These are phyloP conservation scores for Aplochiton taeniatus DNA, from an alignment of 2,797 vertebrate species.

Conservation along the genomic window DNA sequence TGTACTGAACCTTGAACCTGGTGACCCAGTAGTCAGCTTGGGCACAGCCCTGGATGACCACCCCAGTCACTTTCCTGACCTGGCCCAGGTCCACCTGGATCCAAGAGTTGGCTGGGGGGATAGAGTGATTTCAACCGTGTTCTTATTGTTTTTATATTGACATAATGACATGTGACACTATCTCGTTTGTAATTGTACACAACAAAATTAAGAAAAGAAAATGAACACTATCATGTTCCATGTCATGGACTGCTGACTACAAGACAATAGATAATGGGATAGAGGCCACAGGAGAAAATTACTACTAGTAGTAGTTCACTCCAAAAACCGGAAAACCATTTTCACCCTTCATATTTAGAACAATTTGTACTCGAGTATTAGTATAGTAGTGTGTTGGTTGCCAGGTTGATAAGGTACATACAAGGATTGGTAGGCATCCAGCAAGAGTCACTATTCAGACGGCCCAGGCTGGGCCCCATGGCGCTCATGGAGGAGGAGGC, in stretches of 20 bases:
- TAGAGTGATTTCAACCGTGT: not conserved
- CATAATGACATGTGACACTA: not conserved
- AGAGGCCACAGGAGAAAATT: too few relatives aligned
- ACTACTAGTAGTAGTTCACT: too few relatives aligned
- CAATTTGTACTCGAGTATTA: too few relatives aligned
- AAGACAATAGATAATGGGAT: too few relatives aligned
- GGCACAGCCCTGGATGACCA: slow-evolving; percentile 78
- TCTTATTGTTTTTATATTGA: too few relatives aligned
- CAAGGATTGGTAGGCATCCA: slow-evolving; percentile 74
- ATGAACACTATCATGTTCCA: too few relatives aligned
- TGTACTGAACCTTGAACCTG: slow-evolving; percentile 74
- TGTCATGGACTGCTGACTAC: too few relatives aligned
- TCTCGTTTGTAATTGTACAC: too few relatives aligned
- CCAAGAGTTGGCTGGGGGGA: slow-evolving; percentile 69
- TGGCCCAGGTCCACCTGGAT: slow-evolving; percentile 72
- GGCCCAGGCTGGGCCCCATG: slow-evolving; percentile 54
- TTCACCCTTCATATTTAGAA: too few relatives aligned
- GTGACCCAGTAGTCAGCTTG: slow-evolving; percentile 73
- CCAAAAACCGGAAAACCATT: not conserved
- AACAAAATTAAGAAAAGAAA: too few relatives aligned
- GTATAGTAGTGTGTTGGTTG: not conserved
- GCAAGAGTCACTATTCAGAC: slow-evolving; percentile 74
- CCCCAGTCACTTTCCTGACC: slow-evolving; percentile 74
- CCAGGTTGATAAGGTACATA: slow-evolving; percentile 34
- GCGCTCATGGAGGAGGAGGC: slow-evolving; percentile 67